A percentile compares a stretch with the other conserved stretches of the same genome.
Evolutionary conservation across 2,113 vertebrate genomes (phyloP).

Genomic region (Amphiprion percula): DNA sequence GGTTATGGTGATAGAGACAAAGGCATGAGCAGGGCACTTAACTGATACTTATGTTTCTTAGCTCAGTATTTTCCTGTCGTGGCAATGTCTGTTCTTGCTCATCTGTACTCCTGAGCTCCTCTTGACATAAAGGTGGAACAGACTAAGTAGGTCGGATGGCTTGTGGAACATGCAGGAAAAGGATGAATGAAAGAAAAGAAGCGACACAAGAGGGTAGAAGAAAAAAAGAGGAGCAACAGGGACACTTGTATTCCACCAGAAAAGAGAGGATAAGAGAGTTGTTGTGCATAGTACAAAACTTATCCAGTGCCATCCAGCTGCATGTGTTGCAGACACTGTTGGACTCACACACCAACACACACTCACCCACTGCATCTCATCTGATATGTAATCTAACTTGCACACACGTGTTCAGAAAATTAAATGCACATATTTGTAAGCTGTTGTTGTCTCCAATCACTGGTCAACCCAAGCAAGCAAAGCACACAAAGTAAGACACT

Average conservation of each 20-base stretch:
- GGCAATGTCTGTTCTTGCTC: not conserved
- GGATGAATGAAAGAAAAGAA: slow-evolving; percentile 16
- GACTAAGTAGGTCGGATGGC: slow-evolving; percentile 25
- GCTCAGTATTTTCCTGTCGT: not conserved
- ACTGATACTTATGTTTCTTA: not conserved
- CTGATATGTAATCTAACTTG: not conserved
- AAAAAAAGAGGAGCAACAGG: not conserved
- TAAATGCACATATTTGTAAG: not conserved
- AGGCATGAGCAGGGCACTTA: not conserved
- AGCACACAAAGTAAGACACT: not conserved
- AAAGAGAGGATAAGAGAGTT: slow-evolving; percentile 1
- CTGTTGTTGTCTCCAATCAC: not conserved
- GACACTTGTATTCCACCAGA: not conserved
- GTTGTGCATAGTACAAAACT: not conserved
- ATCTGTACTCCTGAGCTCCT: not conserved
- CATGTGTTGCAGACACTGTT: not conserved
- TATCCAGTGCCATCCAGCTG: not conserved
- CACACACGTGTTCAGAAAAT: not conserved
- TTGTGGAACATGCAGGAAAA: slow-evolving; percentile 28
- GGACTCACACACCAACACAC: no score
- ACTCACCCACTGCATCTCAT: not conserved
- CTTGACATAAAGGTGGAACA: slow-evolving; percentile 18
- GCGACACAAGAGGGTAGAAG: not conserved
- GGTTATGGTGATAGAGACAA: not conserved
- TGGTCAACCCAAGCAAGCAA: not conserved